phyloP scores from a whole-genome alignment of 2,113 vertebrate genomes.

The Ibidorhyncha struthersii region DNA sequence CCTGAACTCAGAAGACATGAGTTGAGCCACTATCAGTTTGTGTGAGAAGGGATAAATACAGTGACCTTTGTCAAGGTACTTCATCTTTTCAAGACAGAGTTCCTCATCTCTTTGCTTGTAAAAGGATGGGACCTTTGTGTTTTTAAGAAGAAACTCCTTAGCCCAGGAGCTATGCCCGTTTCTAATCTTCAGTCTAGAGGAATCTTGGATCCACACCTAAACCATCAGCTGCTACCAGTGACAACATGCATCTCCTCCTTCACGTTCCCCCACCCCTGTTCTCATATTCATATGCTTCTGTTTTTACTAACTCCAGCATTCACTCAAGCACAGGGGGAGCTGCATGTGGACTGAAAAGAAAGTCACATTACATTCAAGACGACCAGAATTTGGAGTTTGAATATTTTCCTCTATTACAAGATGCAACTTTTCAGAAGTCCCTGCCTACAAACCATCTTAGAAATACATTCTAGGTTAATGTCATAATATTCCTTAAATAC shows the following conservation, averaged over 20 bases:
- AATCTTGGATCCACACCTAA: neutral
- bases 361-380: neutral
- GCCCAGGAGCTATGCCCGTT: neutral
- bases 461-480: neutral
- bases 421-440: neutral
- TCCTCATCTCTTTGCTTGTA: neutral
- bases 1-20: neutral
- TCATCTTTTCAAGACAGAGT: neutral
- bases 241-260: neutral
- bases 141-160: neutral
- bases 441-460: neutral
- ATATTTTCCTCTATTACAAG: neutral
- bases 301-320: neutral
- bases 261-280: rapidly evolving
- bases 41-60: neutral
- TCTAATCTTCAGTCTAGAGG: neutral
- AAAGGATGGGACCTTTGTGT: neutral
- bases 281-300: neutral
- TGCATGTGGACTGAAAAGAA: neutral
- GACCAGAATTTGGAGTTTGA: neutral
- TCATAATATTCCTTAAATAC: neutral
- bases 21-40: neutral
- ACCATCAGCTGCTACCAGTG: neutral
- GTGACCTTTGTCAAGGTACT: neutral
- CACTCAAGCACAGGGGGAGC: neutral